These are phyloP conservation scores for Sitta carolinensis DNA, from an alignment of 2,797 vertebrate species.

Conservation along the genomic window DNA sequence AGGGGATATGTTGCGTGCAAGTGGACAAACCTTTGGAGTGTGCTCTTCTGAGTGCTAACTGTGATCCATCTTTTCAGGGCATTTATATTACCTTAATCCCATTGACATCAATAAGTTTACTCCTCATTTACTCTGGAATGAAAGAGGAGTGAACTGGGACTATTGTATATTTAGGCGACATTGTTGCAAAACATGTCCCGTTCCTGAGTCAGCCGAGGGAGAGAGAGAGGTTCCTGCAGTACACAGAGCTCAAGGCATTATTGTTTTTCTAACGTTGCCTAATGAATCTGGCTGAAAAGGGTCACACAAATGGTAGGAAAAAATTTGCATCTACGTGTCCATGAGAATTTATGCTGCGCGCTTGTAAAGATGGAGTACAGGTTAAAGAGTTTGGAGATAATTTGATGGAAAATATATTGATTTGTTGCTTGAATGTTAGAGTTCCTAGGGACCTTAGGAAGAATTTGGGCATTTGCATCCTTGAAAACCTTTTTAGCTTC, in stretches of 20 bases:
- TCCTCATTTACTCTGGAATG: conserved; percentile 19
- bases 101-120: conserved; percentile 22
- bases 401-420: background rate
- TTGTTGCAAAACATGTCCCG: background rate
- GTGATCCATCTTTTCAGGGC: conserved; percentile 1
- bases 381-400: background rate
- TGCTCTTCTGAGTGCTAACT: conserved; percentile 3
- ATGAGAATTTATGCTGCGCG: background rate
- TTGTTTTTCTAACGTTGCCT: background rate
- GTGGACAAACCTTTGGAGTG: background rate
- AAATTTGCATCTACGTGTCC: background rate
- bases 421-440: background rate
- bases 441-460: background rate
- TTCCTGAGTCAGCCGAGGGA: background rate
- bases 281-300: conserved; percentile 22
- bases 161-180: background rate
- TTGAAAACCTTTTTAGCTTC: background rate
- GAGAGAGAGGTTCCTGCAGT: background rate
- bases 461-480: conserved; percentile 9
- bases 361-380: background rate
- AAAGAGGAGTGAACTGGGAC: background rate
- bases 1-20: background rate
- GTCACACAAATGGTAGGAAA: background rate
- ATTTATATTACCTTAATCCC: conserved; percentile 41
- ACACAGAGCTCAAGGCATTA: background rate